phyloP scores from a whole-genome alignment of 2,113 vertebrate species.

The Myanophis thanlyinensis region DNA sequence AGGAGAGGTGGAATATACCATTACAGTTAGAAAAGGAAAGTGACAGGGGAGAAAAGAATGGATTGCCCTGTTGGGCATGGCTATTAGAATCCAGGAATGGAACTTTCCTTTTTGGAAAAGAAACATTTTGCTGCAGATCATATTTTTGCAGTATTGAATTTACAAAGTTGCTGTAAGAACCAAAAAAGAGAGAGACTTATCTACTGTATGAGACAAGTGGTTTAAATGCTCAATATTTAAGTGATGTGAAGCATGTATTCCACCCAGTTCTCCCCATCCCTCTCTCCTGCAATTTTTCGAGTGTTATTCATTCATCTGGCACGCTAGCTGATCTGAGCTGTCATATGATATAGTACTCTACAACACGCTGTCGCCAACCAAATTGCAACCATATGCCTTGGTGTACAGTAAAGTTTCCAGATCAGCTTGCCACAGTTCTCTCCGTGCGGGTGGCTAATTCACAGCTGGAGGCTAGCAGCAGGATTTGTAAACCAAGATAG shows the following conservation, averaged over 20 bases:
- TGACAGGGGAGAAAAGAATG: not conserved
- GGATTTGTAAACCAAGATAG: not conserved
- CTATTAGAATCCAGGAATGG: not conserved
- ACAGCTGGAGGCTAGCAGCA: not conserved
- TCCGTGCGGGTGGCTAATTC: not conserved
- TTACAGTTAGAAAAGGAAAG: not conserved
- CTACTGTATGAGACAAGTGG: not conserved
- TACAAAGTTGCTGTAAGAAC: not conserved
- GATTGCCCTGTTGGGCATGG: not conserved
- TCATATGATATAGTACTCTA: not conserved
- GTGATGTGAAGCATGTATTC: not conserved
- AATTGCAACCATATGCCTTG: constrained; percentile 11
- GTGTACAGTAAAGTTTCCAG: not conserved
- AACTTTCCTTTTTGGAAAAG: not conserved
- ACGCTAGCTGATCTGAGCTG: not conserved
- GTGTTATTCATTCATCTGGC: not conserved
- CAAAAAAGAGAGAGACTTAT: not conserved
- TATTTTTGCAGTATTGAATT: not conserved
- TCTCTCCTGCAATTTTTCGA: not conserved
- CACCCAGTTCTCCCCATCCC: not conserved
- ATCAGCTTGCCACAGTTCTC: not conserved
- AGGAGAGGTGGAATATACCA: not conserved
- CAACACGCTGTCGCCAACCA: not conserved
- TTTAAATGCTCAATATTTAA: not conserved
- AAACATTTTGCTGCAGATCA: not conserved